Conservation (phyloP, 2,797 vertebrate genomes). For the Peromyscus nudipes region DNA sequence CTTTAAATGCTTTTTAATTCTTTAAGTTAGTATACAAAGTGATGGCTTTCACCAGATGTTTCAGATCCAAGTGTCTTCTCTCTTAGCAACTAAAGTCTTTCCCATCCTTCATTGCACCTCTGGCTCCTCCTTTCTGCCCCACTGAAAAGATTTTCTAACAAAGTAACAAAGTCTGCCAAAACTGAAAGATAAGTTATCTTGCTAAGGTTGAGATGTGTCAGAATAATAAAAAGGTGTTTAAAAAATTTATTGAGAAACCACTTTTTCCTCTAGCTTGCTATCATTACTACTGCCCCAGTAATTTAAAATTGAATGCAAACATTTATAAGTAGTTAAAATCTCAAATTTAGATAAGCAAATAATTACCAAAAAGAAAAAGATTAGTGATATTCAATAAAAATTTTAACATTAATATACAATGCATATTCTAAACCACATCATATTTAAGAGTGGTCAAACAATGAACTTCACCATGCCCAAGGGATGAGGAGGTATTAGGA, state of each 20-base stretch:
- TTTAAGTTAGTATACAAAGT: neutral
- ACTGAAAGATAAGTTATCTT: slow-evolving; percentile 6
- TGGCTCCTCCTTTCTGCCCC: slow-evolving; percentile 57
- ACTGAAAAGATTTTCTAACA: slow-evolving; percentile 52
- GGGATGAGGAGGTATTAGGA: neutral
- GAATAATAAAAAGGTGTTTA: neutral
- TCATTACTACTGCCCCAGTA: neutral
- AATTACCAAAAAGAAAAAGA: slow-evolving; percentile 21
- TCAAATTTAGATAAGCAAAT: slow-evolving; percentile 54
- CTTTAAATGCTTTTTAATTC: neutral
- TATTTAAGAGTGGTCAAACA: slow-evolving; percentile 1
- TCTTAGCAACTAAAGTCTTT: slow-evolving; percentile 30
- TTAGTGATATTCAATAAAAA: slow-evolving; percentile 5
- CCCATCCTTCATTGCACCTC: neutral
- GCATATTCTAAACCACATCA: slow-evolving; percentile 17
- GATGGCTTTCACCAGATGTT: neutral
- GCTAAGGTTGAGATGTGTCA: neutral
- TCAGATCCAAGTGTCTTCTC: slow-evolving; percentile 30
- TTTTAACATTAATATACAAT: slow-evolving; percentile 55
- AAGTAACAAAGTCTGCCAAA: slow-evolving; percentile 21
- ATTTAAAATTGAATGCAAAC: slow-evolving; percentile 46
- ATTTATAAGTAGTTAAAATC: slow-evolving; percentile 47
- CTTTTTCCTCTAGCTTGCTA: slow-evolving; percentile 19
- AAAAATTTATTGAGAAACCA: slow-evolving; percentile 3
- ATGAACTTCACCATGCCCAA: slow-evolving; percentile 43